Conservation (phyloP, 2,888 invertebrate species). For the Asteroscopus sphinx region DNA sequence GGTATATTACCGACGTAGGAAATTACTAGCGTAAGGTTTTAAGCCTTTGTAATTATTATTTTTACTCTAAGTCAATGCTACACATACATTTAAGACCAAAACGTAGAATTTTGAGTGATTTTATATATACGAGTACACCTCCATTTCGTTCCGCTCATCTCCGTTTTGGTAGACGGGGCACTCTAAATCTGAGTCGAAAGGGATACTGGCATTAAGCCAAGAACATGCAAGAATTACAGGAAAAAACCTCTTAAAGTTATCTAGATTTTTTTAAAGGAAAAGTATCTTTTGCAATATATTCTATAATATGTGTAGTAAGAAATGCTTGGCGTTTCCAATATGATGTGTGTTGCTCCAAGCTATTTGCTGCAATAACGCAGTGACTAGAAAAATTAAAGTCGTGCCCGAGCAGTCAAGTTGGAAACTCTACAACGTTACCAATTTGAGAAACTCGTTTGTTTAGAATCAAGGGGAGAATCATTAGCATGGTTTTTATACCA, state of each 20-base stretch:
- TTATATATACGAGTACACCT: constrained; percentile 13
- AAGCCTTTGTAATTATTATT: constrained; percentile 5
- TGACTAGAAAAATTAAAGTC: constrained; percentile 39
- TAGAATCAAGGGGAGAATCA: too few species aligned
- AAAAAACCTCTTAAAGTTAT: constrained; percentile 31
- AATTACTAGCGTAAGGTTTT: too few species aligned
- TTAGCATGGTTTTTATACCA: too few species aligned
- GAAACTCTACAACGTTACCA: too few species aligned
- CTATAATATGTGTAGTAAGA: constrained; percentile 34
- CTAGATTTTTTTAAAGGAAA: constrained; percentile 19
- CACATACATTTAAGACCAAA: not conserved
- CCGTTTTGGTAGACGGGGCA: constrained; percentile 34
- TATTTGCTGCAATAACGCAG: constrained; percentile 31
- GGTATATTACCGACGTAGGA: too few species aligned
- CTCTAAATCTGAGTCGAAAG: constrained; percentile 34
- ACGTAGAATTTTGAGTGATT: constrained; percentile 18
- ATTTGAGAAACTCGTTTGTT: too few species aligned
- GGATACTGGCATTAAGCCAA: constrained; percentile 38
- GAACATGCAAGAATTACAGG: constrained; percentile 29
- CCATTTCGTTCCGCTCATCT: constrained; percentile 43
- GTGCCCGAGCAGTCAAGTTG: constrained; percentile 20
- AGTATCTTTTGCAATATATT: constrained; percentile 18
- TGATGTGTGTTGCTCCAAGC: constrained; percentile 44
- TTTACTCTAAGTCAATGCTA: constrained; percentile 1
- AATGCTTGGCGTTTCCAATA: constrained; percentile 46